Conservation (phyloP, 2,888 invertebrate species). For the Dicranocentrus wangi region DNA sequence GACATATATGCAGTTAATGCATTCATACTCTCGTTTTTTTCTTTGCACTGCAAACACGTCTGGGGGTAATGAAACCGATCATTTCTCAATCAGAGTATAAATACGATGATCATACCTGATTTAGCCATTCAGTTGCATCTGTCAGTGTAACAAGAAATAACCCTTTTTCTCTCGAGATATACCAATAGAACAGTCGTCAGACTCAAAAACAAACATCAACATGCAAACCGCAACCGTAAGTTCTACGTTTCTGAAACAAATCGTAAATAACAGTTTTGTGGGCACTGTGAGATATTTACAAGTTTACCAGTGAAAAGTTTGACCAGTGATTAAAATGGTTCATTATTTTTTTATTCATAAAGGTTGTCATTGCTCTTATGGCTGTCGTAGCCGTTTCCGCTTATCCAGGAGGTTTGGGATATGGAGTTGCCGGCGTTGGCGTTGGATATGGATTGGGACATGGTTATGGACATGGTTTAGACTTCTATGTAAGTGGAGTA, state of each 20-base stretch:
- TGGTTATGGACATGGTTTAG: conserved; percentile 30
- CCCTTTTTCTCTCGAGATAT: not conserved
- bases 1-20: not conserved
- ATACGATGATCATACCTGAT: conserved; percentile 44
- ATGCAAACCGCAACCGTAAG: conserved; percentile 56
- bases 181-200: no score
- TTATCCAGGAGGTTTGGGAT: conserved; percentile 24
- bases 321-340: no score
- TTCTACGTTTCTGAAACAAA: no score
- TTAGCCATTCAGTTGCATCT: conserved; percentile 40
- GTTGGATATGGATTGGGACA: conserved; percentile 3
- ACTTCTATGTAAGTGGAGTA: conserved; percentile 38
- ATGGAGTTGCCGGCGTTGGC: conserved; percentile 19
- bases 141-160: conserved; percentile 37
- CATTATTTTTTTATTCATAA: conserved; percentile 22
- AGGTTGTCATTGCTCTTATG: conserved; percentile 51
- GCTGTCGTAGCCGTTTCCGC: conserved; percentile 41
- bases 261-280: not conserved
- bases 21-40: not conserved
- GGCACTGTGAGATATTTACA: conserved; percentile 9
- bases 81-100: conserved; percentile 48
- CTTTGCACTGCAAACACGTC: not conserved
- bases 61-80: conserved; percentile 30
- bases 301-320: no score
- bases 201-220: conserved; percentile 26